Conservation (phyloP, 1,140 invertebrate species). For the Bombus breviceps region DNA sequence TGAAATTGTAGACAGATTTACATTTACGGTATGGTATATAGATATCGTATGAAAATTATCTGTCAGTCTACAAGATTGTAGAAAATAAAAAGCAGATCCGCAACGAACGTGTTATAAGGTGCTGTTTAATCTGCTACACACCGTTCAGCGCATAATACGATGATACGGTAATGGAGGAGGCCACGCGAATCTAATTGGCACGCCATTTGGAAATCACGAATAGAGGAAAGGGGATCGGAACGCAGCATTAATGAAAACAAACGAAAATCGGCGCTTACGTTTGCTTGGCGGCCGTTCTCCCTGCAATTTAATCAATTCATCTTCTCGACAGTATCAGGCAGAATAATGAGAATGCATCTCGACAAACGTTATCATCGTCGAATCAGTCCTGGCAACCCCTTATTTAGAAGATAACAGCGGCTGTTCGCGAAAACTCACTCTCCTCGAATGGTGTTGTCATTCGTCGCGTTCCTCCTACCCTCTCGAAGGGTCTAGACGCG, state of each 20-base stretch:
- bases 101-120: too few species aligned
- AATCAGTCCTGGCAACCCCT: constrained; percentile 56
- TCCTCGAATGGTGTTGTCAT: constrained; percentile 68
- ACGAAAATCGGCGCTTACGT: background rate
- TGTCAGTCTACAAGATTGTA: too few species aligned
- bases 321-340: constrained; percentile 64
- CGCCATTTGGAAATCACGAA: background rate
- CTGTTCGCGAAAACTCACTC: constrained; percentile 68
- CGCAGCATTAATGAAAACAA: constrained; percentile 16
- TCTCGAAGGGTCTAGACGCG: constrained; percentile 57
- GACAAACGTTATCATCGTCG: constrained; percentile 67
- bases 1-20: too few species aligned
- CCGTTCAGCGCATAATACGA: background rate
- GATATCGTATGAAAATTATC: too few species aligned
- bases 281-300: constrained; percentile 40
- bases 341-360: constrained; percentile 70
- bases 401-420: constrained; percentile 70
- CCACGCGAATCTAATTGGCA: background rate
- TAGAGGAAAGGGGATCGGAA: background rate
- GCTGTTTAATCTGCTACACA: too few species aligned
- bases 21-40: too few species aligned
- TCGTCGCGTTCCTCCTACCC: constrained; percentile 60
- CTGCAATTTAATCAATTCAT: constrained; percentile 70
- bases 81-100: too few species aligned
- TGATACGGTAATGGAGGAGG: background rate